A percentile compares a stretch with the other conserved stretches of the same genome.
phyloP scores from a whole-genome alignment of 2,888 invertebrate species.

The Holacanthella duospinosa region DNA sequence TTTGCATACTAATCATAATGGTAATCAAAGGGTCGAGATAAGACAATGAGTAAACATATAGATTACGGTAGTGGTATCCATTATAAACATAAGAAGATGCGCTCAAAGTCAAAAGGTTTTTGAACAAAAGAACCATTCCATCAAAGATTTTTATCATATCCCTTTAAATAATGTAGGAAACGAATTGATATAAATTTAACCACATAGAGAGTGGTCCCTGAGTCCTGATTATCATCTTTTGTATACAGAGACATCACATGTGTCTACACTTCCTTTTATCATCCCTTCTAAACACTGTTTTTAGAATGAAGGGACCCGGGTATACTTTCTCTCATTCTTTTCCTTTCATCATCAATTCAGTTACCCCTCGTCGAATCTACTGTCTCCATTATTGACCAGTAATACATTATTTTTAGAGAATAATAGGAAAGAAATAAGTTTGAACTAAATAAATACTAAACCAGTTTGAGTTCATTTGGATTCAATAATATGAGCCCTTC shows the following conservation, averaged over 20 bases:
- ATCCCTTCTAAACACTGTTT: not conserved
- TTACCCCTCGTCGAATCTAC: not conserved
- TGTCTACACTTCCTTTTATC: not conserved
- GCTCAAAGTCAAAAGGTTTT: not conserved
- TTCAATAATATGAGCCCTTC: no score
- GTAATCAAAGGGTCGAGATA: no score
- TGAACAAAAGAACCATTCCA: not conserved
- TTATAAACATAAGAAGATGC: not conserved
- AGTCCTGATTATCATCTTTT: slow-evolving; percentile 4
- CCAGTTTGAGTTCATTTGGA: no score
- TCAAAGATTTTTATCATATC: not conserved
- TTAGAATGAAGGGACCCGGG: not conserved
- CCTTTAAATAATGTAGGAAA: not conserved
- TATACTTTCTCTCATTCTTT: not conserved
- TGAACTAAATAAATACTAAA: no score
- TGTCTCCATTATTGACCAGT: no score
- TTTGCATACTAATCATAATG: no score
- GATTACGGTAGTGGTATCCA: not conserved
- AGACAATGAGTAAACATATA: slow-evolving; percentile 1
- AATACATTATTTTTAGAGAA: no score
- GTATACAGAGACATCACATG: not conserved
- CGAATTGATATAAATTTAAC: not conserved
- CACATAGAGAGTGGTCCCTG: slow-evolving; percentile 2
- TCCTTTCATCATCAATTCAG: not conserved
- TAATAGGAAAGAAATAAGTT: no score